Conservation (phyloP, 2,797 vertebrate species). For the Limnodromus scolopaceus region DNA sequence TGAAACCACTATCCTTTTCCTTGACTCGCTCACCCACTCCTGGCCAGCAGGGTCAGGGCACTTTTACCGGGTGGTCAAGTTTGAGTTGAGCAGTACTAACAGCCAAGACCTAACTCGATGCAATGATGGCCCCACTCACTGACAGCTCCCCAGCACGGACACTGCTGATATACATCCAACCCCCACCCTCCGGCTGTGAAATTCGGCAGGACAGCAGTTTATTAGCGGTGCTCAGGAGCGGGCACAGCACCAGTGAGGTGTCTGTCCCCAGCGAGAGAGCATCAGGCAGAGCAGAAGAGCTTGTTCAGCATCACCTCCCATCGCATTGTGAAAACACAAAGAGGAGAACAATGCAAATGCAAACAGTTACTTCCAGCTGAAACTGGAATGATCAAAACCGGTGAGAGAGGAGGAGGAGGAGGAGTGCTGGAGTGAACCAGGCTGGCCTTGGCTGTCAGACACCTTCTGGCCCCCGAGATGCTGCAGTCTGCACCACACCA, state of each 20-base stretch:
- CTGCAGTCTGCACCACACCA: neutral
- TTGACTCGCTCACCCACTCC: neutral
- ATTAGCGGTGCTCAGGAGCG: neutral
- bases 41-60: neutral
- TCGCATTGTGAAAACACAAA: neutral
- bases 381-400: neutral
- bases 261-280: neutral
- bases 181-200: neutral
- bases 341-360: neutral
- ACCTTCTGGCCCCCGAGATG: neutral
- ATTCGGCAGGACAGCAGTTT: neutral
- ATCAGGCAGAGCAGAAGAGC: neutral
- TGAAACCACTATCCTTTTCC: neutral
- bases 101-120: neutral
- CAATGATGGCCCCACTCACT: neutral
- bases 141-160: neutral
- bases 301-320: neutral
- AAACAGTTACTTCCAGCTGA: neutral
- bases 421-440: neutral
- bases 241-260: neutral
- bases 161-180: neutral
- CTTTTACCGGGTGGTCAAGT: rapidly evolving
- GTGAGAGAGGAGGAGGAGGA: neutral
- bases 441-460: neutral
- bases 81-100: neutral